Percentiles rank a stretch among this genome's conserved stretches.
Conservation (phyloP, 2,888 invertebrate genomes). For the Phlogophora meticulosa region DNA sequence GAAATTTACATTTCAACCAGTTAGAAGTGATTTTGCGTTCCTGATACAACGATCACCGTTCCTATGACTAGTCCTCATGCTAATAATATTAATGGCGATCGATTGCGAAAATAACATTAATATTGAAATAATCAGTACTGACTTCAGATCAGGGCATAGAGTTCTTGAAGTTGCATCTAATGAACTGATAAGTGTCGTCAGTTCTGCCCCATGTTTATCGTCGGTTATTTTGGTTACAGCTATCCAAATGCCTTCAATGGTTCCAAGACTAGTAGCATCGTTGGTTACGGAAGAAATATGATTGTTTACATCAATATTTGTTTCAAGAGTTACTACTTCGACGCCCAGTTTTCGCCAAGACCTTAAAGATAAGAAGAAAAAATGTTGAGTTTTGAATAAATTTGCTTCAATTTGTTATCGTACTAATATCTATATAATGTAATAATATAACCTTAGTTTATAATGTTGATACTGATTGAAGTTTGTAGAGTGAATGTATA, state of each 20-base stretch:
- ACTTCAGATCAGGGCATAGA: conserved; percentile 24
- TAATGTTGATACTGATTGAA: conserved; percentile 27
- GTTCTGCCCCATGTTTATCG: background rate
- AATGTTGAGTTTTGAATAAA: background rate
- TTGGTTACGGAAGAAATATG: background rate
- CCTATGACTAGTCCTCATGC: no score
- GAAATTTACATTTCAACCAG: no score
- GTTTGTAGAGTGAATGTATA: conserved; percentile 58
- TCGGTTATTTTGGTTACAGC: conserved; percentile 7
- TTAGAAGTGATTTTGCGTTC: no score
- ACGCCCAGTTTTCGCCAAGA: conserved; percentile 30
- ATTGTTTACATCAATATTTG: background rate
- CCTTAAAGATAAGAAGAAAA: conserved; percentile 2
- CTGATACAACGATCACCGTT: no score
- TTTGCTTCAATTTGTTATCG: background rate
- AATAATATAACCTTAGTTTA: conserved; percentile 23
- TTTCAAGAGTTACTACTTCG: background rate
- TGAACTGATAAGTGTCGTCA: background rate
- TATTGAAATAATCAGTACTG: background rate
- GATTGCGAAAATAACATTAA: background rate
- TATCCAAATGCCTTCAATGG: conserved; percentile 24
- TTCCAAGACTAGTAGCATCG: conserved; percentile 10
- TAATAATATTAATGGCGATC: no score
- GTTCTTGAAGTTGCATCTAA: conserved; percentile 27
- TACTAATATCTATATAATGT: no score